phyloP scores from a whole-genome alignment of 2,797 vertebrate genomes.

The Lates japonicus region DNA sequence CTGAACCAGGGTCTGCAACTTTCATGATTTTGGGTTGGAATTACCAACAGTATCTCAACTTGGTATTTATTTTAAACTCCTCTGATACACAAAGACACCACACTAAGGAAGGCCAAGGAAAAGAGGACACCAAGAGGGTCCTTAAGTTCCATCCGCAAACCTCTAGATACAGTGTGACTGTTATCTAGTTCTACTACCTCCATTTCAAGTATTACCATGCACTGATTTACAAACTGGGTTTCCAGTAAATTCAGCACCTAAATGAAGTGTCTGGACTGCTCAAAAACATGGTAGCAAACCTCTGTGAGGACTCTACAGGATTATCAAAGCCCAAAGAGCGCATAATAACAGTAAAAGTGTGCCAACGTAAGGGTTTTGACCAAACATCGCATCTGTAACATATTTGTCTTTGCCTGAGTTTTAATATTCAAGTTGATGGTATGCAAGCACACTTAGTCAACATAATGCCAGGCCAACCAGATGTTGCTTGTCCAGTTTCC shows the following conservation, averaged over 20 bases:
- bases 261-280: neutral
- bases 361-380: neutral
- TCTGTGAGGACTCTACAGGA: neutral
- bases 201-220: neutral
- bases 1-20: neutral
- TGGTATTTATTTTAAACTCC: neutral
- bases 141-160: neutral
- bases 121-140: neutral
- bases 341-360: neutral
- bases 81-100: neutral
- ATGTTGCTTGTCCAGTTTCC: neutral
- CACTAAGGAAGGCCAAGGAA: neutral
- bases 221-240: neutral
- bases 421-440: neutral
- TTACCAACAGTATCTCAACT: neutral
- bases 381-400: neutral
- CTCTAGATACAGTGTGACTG: neutral
- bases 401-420: neutral
- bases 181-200: neutral
- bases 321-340: neutral
- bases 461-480: neutral
- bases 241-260: neutral
- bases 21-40: neutral
- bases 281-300: neutral
- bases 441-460: neutral